A percentile compares a stretch with the other conserved stretches of the same genome.
Evolutionary conservation across 2,888 invertebrate genomes (phyloP).

Genomic region (Epinotia brunnichana): DNA sequence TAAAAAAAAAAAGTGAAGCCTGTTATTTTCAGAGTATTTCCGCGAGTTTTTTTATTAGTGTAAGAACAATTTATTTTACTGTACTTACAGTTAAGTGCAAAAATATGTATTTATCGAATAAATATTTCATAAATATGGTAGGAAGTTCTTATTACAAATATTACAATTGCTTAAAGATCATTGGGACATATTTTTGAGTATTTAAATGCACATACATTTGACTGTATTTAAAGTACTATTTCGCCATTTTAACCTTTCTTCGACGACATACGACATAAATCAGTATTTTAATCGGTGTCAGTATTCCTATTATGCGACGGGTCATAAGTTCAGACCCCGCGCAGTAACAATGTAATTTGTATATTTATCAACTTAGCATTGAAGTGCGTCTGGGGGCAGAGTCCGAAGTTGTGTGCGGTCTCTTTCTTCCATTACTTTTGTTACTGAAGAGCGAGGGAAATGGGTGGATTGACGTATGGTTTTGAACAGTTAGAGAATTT

Average conservation of each 20-base stretch:
- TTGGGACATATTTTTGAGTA: too few species aligned
- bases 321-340: slow-evolving; percentile 20
- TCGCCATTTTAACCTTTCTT: background rate
- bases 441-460: background rate
- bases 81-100: too few species aligned
- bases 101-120: too few species aligned
- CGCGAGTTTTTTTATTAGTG: too few species aligned
- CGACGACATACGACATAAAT: background rate
- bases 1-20: too few species aligned
- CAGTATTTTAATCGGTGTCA: background rate
- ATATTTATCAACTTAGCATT: slow-evolving; percentile 19
- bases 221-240: too few species aligned
- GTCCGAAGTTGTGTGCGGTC: slow-evolving; percentile 7
- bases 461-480: background rate
- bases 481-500: background rate
- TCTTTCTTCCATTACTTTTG: background rate
- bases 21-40: too few species aligned
- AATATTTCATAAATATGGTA: too few species aligned
- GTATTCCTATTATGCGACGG: background rate
- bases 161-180: too few species aligned
- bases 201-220: too few species aligned
- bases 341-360: slow-evolving; percentile 30
- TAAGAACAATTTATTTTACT: too few species aligned
- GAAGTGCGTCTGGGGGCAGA: slow-evolving; percentile 23
- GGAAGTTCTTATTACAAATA: too few species aligned